phyloP scores from a whole-genome alignment of 2,113 vertebrate genomes.

The Trochalopteron elliotii region DNA sequence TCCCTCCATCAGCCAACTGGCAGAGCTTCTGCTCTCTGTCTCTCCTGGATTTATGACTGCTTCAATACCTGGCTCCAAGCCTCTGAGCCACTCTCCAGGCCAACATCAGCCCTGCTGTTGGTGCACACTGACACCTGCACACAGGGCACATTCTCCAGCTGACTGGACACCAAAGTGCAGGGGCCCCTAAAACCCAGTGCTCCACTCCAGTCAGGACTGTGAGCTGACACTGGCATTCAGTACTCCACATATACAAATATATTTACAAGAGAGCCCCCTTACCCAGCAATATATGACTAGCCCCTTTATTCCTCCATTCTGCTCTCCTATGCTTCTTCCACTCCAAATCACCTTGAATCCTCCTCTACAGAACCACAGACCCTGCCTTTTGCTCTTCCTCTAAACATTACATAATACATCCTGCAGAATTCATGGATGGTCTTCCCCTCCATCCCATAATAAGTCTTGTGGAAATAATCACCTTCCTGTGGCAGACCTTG shows the following conservation, averaged over 20 bases:
- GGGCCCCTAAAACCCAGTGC: neutral
- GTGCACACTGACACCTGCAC: neutral
- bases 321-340: neutral
- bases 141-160: neutral
- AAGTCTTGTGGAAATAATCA: neutral
- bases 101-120: neutral
- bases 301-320: neutral
- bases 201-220: neutral
- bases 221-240: neutral
- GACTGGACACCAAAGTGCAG: neutral
- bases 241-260: neutral
- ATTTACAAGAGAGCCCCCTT: neutral
- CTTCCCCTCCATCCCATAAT: neutral
- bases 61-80: neutral
- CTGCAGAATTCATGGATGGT: neutral
- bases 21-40: neutral
- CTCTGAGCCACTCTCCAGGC: neutral
- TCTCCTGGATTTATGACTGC: neutral
- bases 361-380: neutral
- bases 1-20: neutral
- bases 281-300: neutral
- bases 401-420: neutral
- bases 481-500: neutral
- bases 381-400: neutral
- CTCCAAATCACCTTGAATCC: neutral